phyloP scores from a whole-genome alignment of 2,113 vertebrate species.

The Terrapene triunguis region DNA sequence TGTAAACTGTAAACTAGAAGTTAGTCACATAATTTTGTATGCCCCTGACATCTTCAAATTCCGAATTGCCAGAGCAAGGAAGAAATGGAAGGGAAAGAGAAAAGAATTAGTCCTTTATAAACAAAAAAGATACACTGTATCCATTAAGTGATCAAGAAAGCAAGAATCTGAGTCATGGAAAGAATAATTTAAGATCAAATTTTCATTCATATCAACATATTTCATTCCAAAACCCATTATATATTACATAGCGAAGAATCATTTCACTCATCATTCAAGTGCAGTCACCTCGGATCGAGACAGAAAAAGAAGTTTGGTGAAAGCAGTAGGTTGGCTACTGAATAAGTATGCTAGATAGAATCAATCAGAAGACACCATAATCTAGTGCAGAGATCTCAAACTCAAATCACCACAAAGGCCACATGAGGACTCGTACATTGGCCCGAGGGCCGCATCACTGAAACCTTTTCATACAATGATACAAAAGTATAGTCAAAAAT shows the following conservation, averaged over 20 bases:
- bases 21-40: too few relatives aligned
- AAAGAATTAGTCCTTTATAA: background rate
- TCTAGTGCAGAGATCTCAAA: background rate
- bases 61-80: background rate
- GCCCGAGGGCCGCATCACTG: too few relatives aligned
- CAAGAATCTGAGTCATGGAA: background rate
- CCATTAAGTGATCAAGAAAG: background rate
- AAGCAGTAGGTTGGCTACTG: background rate
- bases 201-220: constrained; percentile 51
- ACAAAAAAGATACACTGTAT: background rate
- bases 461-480: too few relatives aligned
- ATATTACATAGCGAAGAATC: background rate
- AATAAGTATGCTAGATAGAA: background rate
- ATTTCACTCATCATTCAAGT: background rate
- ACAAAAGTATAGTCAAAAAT: too few relatives aligned
- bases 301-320: background rate
- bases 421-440: too few relatives aligned
- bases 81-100: background rate
- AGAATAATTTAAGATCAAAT: background rate
- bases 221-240: constrained; percentile 38
- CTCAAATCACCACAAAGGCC: too few relatives aligned
- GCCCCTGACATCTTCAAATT: background rate
- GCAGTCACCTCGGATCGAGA: background rate
- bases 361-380: background rate
- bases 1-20: background rate